Base-by-base conservation (phyloP, 2,113 vertebrate species). In the Pithys albifrons region DNA sequence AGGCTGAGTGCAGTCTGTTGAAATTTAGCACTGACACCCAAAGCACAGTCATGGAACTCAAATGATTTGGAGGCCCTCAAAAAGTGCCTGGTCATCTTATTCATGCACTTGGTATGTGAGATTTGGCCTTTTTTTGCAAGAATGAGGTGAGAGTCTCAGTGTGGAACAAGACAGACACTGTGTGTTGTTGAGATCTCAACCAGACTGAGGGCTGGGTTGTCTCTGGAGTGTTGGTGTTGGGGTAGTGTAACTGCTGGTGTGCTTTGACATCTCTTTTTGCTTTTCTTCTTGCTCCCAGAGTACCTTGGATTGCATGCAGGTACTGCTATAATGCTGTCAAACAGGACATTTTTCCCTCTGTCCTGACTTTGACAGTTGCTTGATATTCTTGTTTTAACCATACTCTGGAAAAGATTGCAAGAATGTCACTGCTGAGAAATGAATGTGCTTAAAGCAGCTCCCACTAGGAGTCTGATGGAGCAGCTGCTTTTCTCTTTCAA, bases 271-370 rank as follows among this genome's bases (percentile, higher is more conserved):
- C 61, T 97, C 52, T 94, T 37, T 95, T 79, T 97, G 64, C 85
- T 97, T 95, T 97, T 95, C 94, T 97, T 95, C 93, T 95, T 97
- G 89, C 97, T 96, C 96, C 96, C 98, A 99, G 99, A 99, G 97
- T 97, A 98, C 99, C 96, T 97, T 99, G 99, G 99, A 99, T 98
- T 99, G 98, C 98, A 99, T 99, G 99, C 99, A 99, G 99, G 99
- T 99, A 99, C 85, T 96, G 29, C 85, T 79, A 77, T 88, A 49
- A 89, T 85, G 45, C 71, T 94, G 89, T 86, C 39, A 87, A 94
- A 75, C 46, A 46, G 82, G 62, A 31, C 37, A 1, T 69, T 51
- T 85, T 67, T 9, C 62, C 39, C 61, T 91, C 39, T 93, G 76
- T 90, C 69, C 91, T 92, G 89, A 27, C 57, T 92, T 93, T 87